Evolutionary conservation across 1,140 invertebrate species (phyloP).

Genomic region (Drosophila dunni): DNA sequence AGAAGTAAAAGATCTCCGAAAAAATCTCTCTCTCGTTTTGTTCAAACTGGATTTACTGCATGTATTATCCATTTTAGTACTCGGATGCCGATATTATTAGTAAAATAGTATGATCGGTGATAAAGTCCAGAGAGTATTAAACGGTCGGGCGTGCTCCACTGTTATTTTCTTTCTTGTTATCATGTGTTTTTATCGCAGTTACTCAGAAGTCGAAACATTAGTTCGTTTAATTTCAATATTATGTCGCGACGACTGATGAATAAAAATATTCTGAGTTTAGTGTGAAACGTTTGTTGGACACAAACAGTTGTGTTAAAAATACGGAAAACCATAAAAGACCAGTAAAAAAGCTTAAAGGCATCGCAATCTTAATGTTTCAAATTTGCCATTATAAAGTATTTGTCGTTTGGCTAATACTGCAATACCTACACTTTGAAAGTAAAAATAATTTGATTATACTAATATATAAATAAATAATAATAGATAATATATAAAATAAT

Average conservation of each 20-base stretch:
- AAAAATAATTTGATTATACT: too few relatives aligned
- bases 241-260: neutral
- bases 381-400: neutral
- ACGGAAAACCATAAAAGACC: neutral
- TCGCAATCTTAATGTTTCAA: constrained; percentile 8
- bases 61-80: too few relatives aligned
- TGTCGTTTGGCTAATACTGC: neutral
- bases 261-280: neutral
- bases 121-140: too few relatives aligned
- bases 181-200: neutral
- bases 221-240: neutral
- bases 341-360: neutral
- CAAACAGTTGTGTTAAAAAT: constrained; percentile 4
- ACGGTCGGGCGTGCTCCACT: too few relatives aligned
- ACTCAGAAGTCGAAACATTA: neutral
- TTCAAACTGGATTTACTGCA: too few relatives aligned
- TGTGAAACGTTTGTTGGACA: neutral
- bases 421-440: constrained; percentile 10
- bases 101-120: too few relatives aligned
- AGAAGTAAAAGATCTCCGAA: too few relatives aligned
- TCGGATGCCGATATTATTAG: too few relatives aligned
- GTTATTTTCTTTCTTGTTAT: neutral
- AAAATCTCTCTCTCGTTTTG: too few relatives aligned
- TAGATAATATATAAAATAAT: too few relatives aligned
- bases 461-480: too few relatives aligned